Evolutionary conservation across 2,888 invertebrate species (phyloP).

Genomic region (Busseola fusca): DNA sequence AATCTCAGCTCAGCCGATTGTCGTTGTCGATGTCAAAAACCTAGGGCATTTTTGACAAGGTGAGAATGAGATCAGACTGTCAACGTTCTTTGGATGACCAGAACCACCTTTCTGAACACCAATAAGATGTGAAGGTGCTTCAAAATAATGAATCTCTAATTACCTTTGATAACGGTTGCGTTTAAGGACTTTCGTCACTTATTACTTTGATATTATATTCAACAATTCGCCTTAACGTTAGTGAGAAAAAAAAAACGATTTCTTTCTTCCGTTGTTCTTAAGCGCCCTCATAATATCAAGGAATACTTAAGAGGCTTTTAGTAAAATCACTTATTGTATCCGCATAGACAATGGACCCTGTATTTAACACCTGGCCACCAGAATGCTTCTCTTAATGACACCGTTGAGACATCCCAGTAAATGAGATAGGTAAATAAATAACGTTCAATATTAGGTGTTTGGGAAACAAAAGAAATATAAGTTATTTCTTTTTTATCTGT

Average conservation of each 20-base stretch:
- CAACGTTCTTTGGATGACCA: no score
- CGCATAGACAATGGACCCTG: conserved; percentile 30
- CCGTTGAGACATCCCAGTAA: conserved; percentile 52
- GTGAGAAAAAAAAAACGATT: no score
- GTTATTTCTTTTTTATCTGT: conserved; percentile 10
- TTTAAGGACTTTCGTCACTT: background rate
- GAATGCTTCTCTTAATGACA: conserved; percentile 28
- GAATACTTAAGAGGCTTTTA: conserved; percentile 44
- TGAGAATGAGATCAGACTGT: no score
- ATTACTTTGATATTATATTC: background rate
- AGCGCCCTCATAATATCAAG: conserved; percentile 7
- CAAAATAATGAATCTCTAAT: background rate
- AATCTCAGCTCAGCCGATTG: no score
- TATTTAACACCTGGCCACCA: conserved; percentile 40
- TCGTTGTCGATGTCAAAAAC: no score
- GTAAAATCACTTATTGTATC: conserved; percentile 40
- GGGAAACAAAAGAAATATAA: conserved; percentile 12
- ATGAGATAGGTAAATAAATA: conserved; percentile 30
- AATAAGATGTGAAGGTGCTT: background rate
- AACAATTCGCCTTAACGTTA: background rate
- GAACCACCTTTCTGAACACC: background rate
- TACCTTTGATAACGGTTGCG: background rate
- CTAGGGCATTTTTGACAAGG: no score
- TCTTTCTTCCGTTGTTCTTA: conserved; percentile 5
- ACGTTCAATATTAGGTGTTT: background rate